These are phyloP conservation scores for Brachionus asplanchnoidis DNA, from an alignment of 1,140 invertebrate genomes.

Conservation along the genomic window DNA sequence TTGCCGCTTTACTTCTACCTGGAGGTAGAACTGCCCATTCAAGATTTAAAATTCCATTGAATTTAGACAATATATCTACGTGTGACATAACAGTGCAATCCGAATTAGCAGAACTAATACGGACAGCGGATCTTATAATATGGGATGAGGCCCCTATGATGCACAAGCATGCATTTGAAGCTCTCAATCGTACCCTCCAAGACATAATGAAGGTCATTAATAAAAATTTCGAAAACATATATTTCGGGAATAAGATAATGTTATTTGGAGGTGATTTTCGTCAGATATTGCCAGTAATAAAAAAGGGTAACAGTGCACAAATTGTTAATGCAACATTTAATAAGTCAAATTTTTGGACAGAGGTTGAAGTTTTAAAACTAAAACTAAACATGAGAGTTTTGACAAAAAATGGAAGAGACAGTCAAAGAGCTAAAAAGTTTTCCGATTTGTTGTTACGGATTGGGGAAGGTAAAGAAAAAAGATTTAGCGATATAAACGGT, in stretches of 20 bases:
- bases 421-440: not conserved
- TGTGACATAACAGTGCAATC: too few species aligned
- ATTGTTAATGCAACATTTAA: conserved; percentile 46
- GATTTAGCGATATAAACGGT: too few species aligned
- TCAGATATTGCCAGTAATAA: conserved; percentile 46
- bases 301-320: conserved; percentile 43
- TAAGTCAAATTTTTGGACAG: conserved; percentile 44
- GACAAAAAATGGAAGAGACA: conserved; percentile 41
- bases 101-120: too few species aligned
- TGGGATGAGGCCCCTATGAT: too few species aligned
- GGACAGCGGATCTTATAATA: too few species aligned
- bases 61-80: too few species aligned
- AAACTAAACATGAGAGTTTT: conserved; percentile 45
- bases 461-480: conserved; percentile 44
- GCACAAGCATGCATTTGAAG: conserved; percentile 18
- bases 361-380: conserved; percentile 42
- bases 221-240: too few species aligned
- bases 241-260: conserved; percentile 46
- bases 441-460: conserved; percentile 43
- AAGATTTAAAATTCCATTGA: conserved; percentile 58
- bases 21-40: conserved; percentile 60
- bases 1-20: conserved; percentile 59
- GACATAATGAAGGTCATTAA: too few species aligned
- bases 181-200: too few species aligned
- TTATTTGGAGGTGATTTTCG: conserved; percentile 49